Base-by-base conservation (phyloP, 2,888 invertebrate species). In the Catonia carolina region DNA sequence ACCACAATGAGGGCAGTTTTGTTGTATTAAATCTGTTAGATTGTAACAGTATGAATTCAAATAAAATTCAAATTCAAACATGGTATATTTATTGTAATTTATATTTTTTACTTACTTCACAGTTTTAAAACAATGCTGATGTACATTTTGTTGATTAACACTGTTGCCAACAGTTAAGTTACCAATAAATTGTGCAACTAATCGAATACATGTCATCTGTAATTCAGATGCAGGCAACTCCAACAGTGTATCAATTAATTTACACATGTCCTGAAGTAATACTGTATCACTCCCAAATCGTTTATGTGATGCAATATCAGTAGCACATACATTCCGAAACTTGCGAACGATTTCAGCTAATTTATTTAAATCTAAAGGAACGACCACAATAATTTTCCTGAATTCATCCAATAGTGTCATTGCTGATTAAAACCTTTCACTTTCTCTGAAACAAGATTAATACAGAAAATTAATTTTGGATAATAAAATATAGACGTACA, bases 141-240 rank as follows among this genome's bases (percentile, higher is more conserved):
- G 78, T 60, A 80, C 75, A 67, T 77, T 76, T 6, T 74, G 74
- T 69, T 78, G 77, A 63, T 77, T 78, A 55, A 73, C 74, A 0
- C 75, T 74, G 68, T 80, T 80, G 58, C 77, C 76, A 0, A 79
- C 78, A 7, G 79, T 75, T 58, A 80, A 67, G 65, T 81, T 81
- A 27, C 79, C 78, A 55, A 80, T 64, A 10, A 80, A 78, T 67
- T 81, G 81, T 54, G 80, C 72, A 3, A 78, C 72, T 15, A 79
- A 73, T 37, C 75, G 75, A 72, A 79, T 74, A 62, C 77, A 78
- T 0, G 74, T 70, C 61, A 76, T 49, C 31, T 52, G 37, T 6
- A 53, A 39, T 14, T 55, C 55, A 10, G 10, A 23, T 2, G 20
- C 17, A n/a, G 51, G 51, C 45, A n/a, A 36, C 14, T 22, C 37